Conservation (phyloP, 2,113 vertebrate genomes). For the Lophochroa leadbeateri region DNA sequence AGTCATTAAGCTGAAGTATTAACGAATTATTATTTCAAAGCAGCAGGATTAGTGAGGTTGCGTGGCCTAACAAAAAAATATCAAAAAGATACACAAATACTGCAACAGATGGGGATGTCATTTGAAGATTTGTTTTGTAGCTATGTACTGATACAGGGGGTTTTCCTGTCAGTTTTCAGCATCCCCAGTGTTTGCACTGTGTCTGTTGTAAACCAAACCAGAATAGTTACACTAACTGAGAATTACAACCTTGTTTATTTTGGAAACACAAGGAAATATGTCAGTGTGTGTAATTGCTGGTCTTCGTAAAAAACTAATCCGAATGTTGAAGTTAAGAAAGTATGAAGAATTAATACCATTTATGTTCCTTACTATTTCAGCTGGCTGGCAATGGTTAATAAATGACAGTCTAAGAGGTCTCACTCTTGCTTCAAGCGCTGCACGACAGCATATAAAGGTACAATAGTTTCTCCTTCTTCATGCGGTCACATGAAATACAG, state of each 20-base stretch:
- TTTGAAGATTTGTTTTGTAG: neutral
- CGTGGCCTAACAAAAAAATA: neutral
- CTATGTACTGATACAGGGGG: neutral
- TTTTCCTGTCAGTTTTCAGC: neutral
- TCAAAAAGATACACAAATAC: neutral
- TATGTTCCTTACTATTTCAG: constrained; percentile 60
- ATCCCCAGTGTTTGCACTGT: neutral
- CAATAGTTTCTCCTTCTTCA: neutral
- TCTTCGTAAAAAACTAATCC: neutral
- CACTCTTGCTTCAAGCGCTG: constrained; percentile 76
- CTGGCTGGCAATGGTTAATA: constrained; percentile 89
- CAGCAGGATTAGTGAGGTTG: neutral
- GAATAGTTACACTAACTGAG: neutral
- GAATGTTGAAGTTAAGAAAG: neutral
- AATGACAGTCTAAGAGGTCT: constrained; percentile 87
- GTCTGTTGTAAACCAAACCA: neutral
- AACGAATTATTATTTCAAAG: neutral
- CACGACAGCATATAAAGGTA: constrained; percentile 84
- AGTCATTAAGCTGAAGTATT: neutral
- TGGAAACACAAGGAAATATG: neutral
- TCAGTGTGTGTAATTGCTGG: neutral
- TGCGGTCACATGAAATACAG: neutral
- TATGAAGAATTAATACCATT: neutral
- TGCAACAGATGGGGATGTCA: neutral
- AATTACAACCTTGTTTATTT: neutral